Base-by-base conservation (phyloP, 2,797 vertebrate species). In the Aulostomus chinensis region DNA sequence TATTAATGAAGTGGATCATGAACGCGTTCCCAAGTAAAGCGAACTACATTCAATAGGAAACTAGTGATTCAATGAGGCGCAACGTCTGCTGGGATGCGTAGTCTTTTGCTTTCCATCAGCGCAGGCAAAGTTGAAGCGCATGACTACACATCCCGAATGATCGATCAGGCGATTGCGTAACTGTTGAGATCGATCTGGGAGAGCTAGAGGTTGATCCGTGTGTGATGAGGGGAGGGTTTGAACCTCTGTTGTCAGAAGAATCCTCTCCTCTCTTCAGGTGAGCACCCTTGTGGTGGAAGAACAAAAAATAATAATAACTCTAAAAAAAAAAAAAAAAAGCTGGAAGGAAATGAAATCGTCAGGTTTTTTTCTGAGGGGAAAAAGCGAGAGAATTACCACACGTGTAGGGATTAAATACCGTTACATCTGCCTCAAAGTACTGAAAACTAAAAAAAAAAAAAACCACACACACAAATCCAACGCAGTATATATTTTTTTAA, bases 1-100 rank as follows among this genome's bases (percentile, higher is more conserved):
- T 84, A 88, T 88, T 88, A 81, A 89, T 76, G 73, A 78, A 86
- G 14, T 52, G 53, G 58, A 78, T 79, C 82, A 80, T 75, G 67
- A 77, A 53, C 72, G 55, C 78, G 25, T 78, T 74, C 68, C 24
- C 65, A 89, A 88, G 57, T 77, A 40, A 30, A 63, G 59, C 68
- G 53, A 89, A 89, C 83, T 88, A 76, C 78, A 76, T 24, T 70
- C 73, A 49, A 4, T 55, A 67, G 67, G 64, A 64, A 84, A 89
- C 58, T 74, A 80, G 64, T 65, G 77, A 37, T 69, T 73, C 78
- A 9, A 30, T 30, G 59, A 26, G 58, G 58, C 86, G 81, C 88
- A 13, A 8, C 14, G 86, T 12, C 43, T 48, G 59, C n/a, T 20
- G 89, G 90, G 90, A 89, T 1, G 10, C 86, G 88, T 57, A 87